Evolutionary conservation across 2,888 invertebrate species (phyloP).

Genomic region (Microplitis manilae): DNA sequence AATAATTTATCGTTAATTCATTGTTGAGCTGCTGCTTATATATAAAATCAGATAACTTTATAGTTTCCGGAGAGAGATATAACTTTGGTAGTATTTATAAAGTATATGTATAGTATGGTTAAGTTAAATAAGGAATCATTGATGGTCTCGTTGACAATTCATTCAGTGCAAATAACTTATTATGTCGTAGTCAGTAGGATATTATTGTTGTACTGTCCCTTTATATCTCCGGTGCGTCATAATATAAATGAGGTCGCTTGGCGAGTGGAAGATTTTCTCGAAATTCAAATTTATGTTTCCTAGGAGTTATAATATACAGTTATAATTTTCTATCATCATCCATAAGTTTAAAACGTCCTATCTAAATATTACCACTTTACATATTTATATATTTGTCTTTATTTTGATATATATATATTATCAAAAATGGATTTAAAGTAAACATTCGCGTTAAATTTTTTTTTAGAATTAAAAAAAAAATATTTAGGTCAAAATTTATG

Average conservation of each 20-base stretch:
- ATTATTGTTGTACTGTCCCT: slow-evolving; percentile 7
- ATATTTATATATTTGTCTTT: too few relatives aligned
- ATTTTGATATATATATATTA: too few relatives aligned
- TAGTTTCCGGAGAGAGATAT: neutral
- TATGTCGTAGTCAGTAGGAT: neutral
- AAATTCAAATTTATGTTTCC: slow-evolving; percentile 34
- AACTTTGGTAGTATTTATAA: neutral
- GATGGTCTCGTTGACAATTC: neutral
- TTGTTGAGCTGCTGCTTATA: too few relatives aligned
- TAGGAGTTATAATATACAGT: slow-evolving; percentile 3
- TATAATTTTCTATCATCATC: neutral
- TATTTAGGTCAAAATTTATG: neutral
- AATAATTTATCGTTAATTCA: too few relatives aligned
- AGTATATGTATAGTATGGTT: neutral
- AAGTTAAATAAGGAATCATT: neutral
- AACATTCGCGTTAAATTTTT: neutral
- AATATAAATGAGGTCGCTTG: slow-evolving; percentile 13
- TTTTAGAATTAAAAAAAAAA: neutral
- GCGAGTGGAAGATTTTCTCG: slow-evolving; percentile 27
- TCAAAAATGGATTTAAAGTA: neutral
- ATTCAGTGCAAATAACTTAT: neutral
- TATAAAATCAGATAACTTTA: neutral
- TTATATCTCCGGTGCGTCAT: slow-evolving; percentile 18
- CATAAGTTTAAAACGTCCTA: neutral
- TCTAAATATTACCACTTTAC: neutral